phyloP scores from a whole-genome alignment of 2,113 vertebrate genomes.

The Tragelaphus scriptus region DNA sequence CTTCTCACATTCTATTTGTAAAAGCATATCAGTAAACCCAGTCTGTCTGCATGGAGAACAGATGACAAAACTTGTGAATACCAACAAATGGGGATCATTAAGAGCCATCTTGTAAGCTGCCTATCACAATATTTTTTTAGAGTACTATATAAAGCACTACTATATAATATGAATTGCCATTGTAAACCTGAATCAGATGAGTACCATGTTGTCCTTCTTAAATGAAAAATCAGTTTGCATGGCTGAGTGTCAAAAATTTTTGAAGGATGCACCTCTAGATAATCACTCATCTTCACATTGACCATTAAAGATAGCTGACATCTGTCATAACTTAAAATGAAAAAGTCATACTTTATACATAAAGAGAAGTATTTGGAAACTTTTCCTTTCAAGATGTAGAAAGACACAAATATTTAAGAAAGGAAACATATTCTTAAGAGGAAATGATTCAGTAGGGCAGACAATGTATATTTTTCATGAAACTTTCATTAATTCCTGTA shows the following conservation, averaged over 20 bases:
- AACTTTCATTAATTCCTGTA: constrained; percentile 30
- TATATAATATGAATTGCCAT: not conserved
- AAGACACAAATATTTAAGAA: not conserved
- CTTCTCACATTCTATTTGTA: not conserved
- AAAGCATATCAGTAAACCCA: not conserved
- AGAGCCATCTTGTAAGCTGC: not conserved
- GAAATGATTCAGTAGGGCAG: not conserved
- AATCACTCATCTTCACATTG: constrained; percentile 19
- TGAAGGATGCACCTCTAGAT: not conserved
- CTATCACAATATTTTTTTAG: not conserved
- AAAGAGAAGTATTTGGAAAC: not conserved
- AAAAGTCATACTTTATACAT: not conserved
- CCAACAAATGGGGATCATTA: not conserved
- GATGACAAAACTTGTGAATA: not conserved
- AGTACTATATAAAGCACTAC: not conserved
- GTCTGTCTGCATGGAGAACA: not conserved
- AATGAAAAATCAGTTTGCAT: not conserved
- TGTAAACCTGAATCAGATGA: not conserved
- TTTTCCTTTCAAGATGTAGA: not conserved
- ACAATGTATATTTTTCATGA: not conserved
- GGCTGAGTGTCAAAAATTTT: not conserved
- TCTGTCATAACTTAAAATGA: constrained; percentile 4
- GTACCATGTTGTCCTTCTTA: not conserved
- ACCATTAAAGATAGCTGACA: not conserved
- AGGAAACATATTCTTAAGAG: not conserved